These are phyloP conservation scores for Folsomia candida DNA, from an alignment of 2,888 invertebrate species.

Conservation along the genomic window DNA sequence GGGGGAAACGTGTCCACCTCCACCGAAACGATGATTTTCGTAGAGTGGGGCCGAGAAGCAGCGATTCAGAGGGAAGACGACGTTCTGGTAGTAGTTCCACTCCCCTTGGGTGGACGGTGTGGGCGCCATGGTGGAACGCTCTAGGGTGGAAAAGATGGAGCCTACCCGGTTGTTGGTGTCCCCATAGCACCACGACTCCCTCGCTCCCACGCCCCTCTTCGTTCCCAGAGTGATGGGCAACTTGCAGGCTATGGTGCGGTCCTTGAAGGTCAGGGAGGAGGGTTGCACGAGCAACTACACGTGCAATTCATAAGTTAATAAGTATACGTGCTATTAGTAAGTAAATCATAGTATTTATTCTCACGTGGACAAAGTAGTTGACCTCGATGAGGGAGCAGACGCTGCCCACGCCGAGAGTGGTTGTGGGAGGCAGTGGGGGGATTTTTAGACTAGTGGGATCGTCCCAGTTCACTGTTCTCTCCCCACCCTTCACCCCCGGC, in stretches of 20 bases:
- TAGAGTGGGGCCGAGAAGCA: conserved; percentile 35
- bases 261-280: conserved; percentile 21
- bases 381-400: conserved; percentile 28
- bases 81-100: conserved; percentile 31
- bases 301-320: neutral
- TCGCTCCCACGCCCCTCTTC: conserved; percentile 21
- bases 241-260: conserved; percentile 26
- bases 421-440: conserved; percentile 28
- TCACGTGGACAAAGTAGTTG: conserved; percentile 33
- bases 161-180: conserved; percentile 29
- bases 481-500: conserved; percentile 25
- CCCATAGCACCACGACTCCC: conserved; percentile 16
- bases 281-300: conserved; percentile 28
- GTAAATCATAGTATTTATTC: neutral
- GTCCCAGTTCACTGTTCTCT: conserved; percentile 28
- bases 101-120: conserved; percentile 23
- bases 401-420: conserved; percentile 22
- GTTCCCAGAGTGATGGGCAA: conserved; percentile 32
- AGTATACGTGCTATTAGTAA: neutral
- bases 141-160: conserved; percentile 17
- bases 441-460: conserved; percentile 28
- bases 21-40: conserved; percentile 29
- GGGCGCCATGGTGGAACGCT: conserved; percentile 11
- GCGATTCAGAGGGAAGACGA: conserved; percentile 29
- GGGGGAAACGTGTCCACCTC: conserved; percentile 12